A percentile compares a stretch with the other conserved stretches of the same genome.
Conservation (phyloP, 2,888 invertebrate genomes). For the Macaria notata region DNA sequence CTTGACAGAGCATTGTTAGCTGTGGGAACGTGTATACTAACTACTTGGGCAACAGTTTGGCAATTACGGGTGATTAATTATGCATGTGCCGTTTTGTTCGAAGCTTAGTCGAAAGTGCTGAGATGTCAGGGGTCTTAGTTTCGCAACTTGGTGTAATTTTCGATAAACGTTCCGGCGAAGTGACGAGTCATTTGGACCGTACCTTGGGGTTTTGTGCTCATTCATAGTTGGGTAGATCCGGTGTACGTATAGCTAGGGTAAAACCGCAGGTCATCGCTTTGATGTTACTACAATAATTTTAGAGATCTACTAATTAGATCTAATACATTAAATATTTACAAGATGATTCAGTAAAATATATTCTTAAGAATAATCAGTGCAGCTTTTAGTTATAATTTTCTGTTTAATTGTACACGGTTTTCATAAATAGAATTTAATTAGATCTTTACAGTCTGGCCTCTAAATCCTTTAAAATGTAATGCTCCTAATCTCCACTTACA, state of each 20-base stretch:
- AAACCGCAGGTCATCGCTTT: too few relatives aligned
- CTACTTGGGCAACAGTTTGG: slow-evolving; percentile 27
- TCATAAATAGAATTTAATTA: not conserved
- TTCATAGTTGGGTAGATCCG: slow-evolving; percentile 1
- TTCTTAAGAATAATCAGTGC: too few relatives aligned
- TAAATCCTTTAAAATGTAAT: too few relatives aligned
- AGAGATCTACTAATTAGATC: too few relatives aligned
- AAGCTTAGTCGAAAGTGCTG: slow-evolving; percentile 16
- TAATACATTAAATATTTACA: too few relatives aligned
- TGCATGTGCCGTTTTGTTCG: slow-evolving; percentile 25
- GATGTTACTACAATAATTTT: too few relatives aligned
- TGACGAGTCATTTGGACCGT: slow-evolving; percentile 14
- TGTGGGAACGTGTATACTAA: slow-evolving; percentile 25
- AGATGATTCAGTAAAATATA: too few relatives aligned
- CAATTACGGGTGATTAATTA: slow-evolving; percentile 32
- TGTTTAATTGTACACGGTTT: too few relatives aligned
- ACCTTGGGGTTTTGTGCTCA: slow-evolving; percentile 8
- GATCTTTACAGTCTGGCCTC: too few relatives aligned
- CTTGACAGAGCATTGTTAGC: slow-evolving; percentile 31
- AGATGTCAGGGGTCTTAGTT: slow-evolving; percentile 16
- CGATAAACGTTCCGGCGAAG: slow-evolving; percentile 1
- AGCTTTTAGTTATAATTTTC: too few relatives aligned
- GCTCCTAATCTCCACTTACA: too few relatives aligned
- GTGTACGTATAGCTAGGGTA: too few relatives aligned
- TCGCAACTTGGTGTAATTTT: slow-evolving; percentile 12